Percentiles rank a stretch among this genome's conserved stretches.
phyloP scores from a whole-genome alignment of 2,113 vertebrate species.

The Cricetomys ansorgei region DNA sequence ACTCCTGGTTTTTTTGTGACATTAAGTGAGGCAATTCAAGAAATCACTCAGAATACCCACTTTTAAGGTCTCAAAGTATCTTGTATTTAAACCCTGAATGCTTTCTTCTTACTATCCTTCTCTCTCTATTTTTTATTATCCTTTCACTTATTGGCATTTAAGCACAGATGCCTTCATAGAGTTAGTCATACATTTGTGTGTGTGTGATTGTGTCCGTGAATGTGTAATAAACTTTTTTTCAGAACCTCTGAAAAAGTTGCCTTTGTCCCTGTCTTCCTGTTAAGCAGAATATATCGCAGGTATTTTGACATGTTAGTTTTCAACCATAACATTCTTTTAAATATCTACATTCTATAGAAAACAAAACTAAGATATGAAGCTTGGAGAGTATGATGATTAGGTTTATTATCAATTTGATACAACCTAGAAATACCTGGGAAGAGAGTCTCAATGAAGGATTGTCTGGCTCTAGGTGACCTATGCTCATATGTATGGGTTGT shows the following conservation, averaged over 20 bases:
- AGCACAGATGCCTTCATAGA: neutral
- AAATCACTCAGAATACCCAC: slow-evolving; percentile 41
- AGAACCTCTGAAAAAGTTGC: neutral
- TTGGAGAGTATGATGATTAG: neutral
- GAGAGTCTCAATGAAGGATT: neutral
- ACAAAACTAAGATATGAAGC: neutral
- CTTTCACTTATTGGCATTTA: neutral
- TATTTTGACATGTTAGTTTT: neutral
- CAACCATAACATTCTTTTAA: neutral
- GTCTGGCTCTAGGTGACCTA: neutral
- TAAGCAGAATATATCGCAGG: neutral
- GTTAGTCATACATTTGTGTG: neutral
- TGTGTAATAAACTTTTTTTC: neutral
- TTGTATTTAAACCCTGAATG: slow-evolving; percentile 16
- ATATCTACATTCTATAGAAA: neutral
- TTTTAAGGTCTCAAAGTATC: neutral
- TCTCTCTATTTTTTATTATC: neutral
- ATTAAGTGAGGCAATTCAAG: slow-evolving; percentile 64
- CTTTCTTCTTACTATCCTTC: neutral
- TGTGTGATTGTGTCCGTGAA: neutral
- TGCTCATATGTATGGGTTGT: no score
- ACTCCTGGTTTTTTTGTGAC: slow-evolving; percentile 33
- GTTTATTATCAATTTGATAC: neutral
- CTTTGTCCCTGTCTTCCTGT: neutral
- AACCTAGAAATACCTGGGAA: neutral